A percentile compares a stretch with the other conserved stretches of the same genome.
Evolutionary conservation across 2,888 invertebrate genomes (phyloP).

Genomic region (Lasioglossum marginatum): DNA sequence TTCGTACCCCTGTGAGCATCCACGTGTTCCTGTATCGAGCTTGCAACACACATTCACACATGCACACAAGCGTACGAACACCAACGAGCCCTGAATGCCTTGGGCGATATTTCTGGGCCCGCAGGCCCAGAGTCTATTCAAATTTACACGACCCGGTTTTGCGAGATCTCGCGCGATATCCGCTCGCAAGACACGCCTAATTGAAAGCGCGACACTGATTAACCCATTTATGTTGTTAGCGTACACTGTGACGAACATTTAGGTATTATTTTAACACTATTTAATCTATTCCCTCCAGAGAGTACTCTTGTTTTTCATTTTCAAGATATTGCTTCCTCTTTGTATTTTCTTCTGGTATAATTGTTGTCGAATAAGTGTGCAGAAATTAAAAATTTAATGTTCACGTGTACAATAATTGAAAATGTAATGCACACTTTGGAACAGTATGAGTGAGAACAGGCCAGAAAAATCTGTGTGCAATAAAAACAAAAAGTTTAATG

Average conservation of each 20-base stretch:
- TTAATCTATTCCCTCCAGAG: too few relatives aligned
- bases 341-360: not conserved
- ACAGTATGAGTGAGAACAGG: not conserved
- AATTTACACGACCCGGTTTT: slow-evolving; percentile 11
- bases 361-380: not conserved
- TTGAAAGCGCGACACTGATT: not conserved
- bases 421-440: not conserved
- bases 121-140: not conserved
- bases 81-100: not conserved
- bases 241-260: not conserved
- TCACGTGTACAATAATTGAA: not conserved
- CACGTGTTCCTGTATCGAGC: slow-evolving; percentile 12
- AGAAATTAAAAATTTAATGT: not conserved
- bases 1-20: not conserved
- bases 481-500: not conserved
- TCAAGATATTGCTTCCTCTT: not conserved
- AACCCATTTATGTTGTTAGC: not conserved
- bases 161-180: not conserved
- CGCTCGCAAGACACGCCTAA: not conserved
- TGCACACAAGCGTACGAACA: not conserved
- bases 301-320: not conserved
- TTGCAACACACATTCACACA: not conserved
- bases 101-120: slow-evolving; percentile 13
- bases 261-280: not conserved
- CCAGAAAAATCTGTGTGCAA: not conserved